Base-by-base conservation (phyloP, 2,113 vertebrate genomes). In the Phyllopteryx taeniolatus region DNA sequence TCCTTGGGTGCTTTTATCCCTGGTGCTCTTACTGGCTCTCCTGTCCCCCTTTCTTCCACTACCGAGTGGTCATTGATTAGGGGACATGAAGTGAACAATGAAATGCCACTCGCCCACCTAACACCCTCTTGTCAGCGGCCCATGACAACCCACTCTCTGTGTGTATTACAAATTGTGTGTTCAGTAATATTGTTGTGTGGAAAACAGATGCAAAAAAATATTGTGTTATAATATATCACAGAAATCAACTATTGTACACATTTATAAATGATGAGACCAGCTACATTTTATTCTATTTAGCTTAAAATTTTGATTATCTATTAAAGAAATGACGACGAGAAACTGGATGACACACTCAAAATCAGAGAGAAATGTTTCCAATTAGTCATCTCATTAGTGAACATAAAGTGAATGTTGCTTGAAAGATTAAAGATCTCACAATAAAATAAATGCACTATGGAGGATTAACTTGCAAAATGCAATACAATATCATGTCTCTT, bases 101-200 rank as follows among this genome's bases (percentile, higher is more conserved):
- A 88, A 89, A 90, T 88, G 78, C 77, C 82, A 84, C 77, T 84
- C 74, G 75, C 87, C 86, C 86, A 86, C 83, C 79, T 79, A 75
- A 73, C 79, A 79, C 71, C 82, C 83, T 85, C 79, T 83, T 70
- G 65, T 84, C 80, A 74, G 79, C 71, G 72, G 81, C 80, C 71
- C 73, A 78, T 81, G 79, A 76, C 80, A 73, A 70, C 81, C 72
- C 76, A 70, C 72, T 73, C 73, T 75, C 81, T 44, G 12, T 63
- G 59, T 65, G 71, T 54, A 54, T 65, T 63, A 54, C 70, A 63
- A 72, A 54, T 78, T 27, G 31, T 47, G 22, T 62, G 70, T 73
- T 70, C 61, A 67, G 70, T 71, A 67, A 67, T 51, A 56, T 51
- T 59, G 43, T 12, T 35, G 39, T 68, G 31, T 42, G 47, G 19